A percentile compares a stretch with the other conserved stretches of the same genome.
Conservation (phyloP, 1,140 invertebrate genomes). For the Drosophila nebulosa region DNA sequence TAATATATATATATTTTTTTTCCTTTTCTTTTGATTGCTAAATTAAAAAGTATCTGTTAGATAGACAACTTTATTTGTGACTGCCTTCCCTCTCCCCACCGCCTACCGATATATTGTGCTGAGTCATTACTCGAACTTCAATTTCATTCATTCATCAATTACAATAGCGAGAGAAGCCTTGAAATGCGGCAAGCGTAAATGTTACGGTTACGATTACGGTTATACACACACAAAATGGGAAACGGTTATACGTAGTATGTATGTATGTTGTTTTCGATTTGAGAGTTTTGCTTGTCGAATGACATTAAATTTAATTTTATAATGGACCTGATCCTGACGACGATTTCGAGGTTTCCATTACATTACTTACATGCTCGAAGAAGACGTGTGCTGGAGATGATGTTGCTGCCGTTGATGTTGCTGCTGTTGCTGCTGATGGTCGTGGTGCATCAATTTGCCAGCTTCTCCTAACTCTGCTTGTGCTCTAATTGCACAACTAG, state of each 20-base stretch:
- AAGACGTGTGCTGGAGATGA: conserved; percentile 16
- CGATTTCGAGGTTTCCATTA: background rate
- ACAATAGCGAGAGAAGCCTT: conserved; percentile 37
- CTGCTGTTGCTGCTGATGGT: conserved; percentile 9
- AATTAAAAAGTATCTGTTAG: conserved; percentile 63
- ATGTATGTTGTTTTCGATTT: too few species aligned
- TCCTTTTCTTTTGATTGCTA: conserved; percentile 75
- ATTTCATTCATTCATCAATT: conserved; percentile 79
- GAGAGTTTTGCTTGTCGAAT: conserved; percentile 19
- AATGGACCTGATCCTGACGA: background rate
- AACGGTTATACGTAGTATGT: too few species aligned
- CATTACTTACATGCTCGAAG: conserved; percentile 61
- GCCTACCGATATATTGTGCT: conserved; percentile 38
- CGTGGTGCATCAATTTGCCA: conserved; percentile 66
- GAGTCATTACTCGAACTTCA: conserved; percentile 77
- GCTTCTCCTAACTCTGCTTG: conserved; percentile 64
- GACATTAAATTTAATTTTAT: conserved; percentile 64
- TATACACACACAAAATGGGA: background rate
- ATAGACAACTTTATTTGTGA: conserved; percentile 65
- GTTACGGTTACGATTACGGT: conserved; percentile 12
- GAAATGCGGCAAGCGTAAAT: conserved; percentile 18
- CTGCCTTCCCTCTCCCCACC: conserved; percentile 17
- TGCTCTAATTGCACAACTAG: conserved; percentile 58
- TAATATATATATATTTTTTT: too few species aligned
- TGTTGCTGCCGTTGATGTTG: conserved; percentile 6